Evolutionary conservation across 2,797 vertebrate genomes (phyloP), one percentile per base, ranked within the genome.

Genomic region (Podargus strigoides): DNA sequence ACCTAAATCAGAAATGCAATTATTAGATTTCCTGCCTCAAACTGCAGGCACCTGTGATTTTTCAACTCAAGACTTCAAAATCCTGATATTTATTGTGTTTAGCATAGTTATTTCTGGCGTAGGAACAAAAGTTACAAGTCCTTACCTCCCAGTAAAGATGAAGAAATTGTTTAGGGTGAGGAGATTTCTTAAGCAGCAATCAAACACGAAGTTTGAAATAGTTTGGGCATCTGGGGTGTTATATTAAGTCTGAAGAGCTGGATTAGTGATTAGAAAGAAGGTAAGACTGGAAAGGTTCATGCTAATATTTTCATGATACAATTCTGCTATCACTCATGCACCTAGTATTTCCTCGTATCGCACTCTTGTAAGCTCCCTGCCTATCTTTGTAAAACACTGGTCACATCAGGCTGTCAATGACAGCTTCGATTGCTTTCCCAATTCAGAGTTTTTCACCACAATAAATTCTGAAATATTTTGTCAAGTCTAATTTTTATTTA

Each of bases 381-480:
- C 36, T 74, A 2, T 53, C 41, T 85, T 22, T 81, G 39, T 67
- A 53, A 78, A 81, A 75, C 27, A 15, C 28, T 39, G 63, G 9
- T 64, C 74, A 69, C 66, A 60, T 42, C 47, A 79, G 63, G 17
- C 37, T 58, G 41, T 86, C 69, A 55, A 6, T 69, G 55, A 22
- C 42, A 90, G 42, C 32, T 78, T 91, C 36, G 16, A 39, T 30
- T 86, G 14, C 41, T 76, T 91, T 89, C 53, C n/a, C 27, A 64
- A 2, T 74, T 87, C 34, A 39, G 34, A 73, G 37, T 67, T 94
- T 90, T 83, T 83, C 24, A 72, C 39, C 26, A 64, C 52, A 82
- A 66, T 79, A 90, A 85, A 85, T 93, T 90, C 83, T 82, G 89
- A 91, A 88, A 49, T 76, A 6, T 94, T 94, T 96, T 90, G 59